Conservation (phyloP, 2,113 vertebrate genomes). For the Campylorhamphus procurvoides region DNA sequence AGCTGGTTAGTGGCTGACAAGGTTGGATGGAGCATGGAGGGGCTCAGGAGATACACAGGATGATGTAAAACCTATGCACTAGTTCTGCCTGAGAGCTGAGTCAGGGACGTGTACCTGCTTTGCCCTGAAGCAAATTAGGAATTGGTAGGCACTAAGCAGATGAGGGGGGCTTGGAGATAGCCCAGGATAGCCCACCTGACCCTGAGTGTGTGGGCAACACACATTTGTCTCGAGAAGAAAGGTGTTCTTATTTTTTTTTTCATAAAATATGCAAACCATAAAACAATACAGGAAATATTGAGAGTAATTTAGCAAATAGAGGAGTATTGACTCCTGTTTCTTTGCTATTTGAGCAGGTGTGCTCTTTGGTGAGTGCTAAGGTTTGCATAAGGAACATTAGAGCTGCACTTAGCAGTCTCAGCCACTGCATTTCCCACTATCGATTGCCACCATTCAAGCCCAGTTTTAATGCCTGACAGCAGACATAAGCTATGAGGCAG, state of each 20-base stretch:
- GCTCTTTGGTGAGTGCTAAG: not conserved
- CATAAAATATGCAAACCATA: not conserved
- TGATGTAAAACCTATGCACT: not conserved
- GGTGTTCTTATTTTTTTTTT: not conserved
- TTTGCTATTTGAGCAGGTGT: not conserved
- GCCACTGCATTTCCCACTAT: not conserved
- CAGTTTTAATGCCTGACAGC: conserved; percentile 21
- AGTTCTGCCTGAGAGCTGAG: not conserved
- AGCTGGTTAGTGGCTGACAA: not conserved
- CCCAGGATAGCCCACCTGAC: not conserved
- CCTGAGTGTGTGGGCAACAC: rapidly evolving
- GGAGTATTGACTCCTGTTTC: not conserved
- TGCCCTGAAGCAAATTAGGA: not conserved
- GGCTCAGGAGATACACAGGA: not conserved
- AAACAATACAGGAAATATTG: not conserved
- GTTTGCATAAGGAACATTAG: conserved; percentile 13
- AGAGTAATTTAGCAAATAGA: not conserved
- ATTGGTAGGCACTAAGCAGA: not conserved
- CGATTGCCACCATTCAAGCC: conserved; percentile 1
- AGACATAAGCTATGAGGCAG: not conserved
- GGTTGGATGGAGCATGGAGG: not conserved
- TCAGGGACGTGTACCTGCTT: rapidly evolving
- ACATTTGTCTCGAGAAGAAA: not conserved
- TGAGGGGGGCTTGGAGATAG: not conserved
- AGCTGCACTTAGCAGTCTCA: conserved; percentile 4